Base-by-base conservation (phyloP, 2,113 vertebrate genomes). In the Pelodiscus sinensis region DNA sequence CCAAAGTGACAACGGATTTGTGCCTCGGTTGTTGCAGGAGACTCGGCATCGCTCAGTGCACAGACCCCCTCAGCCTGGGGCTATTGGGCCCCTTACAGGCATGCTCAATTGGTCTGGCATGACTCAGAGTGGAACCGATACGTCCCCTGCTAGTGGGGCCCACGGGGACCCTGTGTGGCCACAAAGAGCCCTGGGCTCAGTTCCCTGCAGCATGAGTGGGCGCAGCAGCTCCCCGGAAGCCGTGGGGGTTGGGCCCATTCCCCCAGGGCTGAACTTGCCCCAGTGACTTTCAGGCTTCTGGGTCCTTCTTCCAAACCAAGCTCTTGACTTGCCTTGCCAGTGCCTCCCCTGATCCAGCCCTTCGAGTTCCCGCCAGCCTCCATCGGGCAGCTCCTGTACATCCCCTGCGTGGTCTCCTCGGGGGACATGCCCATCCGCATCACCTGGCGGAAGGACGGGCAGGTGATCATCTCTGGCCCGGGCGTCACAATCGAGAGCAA, bases 371-470 rank as follows among this genome's bases (percentile, higher is more conserved):
- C 99, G 0, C 99, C 99, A 0, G 99, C 99, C 85, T 99, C 99
- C 96, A 99, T 99, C 0, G 99, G 99, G 35, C 99, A 99, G 96
- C 97, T 99, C 86, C 99, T 99, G 97, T 99, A 99, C 98, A 99
- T 99, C 94, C 99, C 99, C 86, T 99, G 99, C 0, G 99, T 99
- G 97, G 99, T 99, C 91, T 99, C 99, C 2, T 99, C 99, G 0
- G 99, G 99, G 51, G 99, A 99, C 97, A 99, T 99, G 99, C 99
- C 99, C 92, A 99, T 99, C 97, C 99, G 98, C 92, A 99, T 99
- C 98, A 99, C 99, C 27, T 99, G 99, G 99, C 98, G 99, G 92
- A 99, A 99, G 97, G 99, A 99, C 0, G 99, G 99, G 3, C 99
- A 99, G 95, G 99, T 99, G 97, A 99, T 99, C 85, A 98, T 99